A percentile compares a stretch with the other conserved stretches of the same genome.
phyloP scores from a whole-genome alignment of 2,797 vertebrate species.

The Arremon brunneinucha region DNA sequence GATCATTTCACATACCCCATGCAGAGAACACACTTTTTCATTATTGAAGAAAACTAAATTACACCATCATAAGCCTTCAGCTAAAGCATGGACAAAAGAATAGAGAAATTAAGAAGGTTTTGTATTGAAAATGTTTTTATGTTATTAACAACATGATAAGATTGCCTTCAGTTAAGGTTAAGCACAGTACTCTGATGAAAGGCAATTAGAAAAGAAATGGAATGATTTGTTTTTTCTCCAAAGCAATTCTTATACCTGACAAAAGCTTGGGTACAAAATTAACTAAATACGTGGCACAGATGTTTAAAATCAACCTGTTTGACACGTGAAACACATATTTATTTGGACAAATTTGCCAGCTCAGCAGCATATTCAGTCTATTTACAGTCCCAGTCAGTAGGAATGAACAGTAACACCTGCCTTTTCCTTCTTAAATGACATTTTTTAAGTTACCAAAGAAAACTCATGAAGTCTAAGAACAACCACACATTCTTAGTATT shows the following conservation, averaged over 20 bases:
- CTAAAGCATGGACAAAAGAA: neutral
- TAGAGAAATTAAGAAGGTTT: neutral
- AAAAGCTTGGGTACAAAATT: neutral
- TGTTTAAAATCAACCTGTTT: neutral
- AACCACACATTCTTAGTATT: neutral
- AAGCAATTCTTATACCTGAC: neutral
- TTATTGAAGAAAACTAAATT: neutral
- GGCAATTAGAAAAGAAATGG: neutral
- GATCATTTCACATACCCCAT: constrained; percentile 20
- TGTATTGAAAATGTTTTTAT: neutral
- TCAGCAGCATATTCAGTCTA: neutral
- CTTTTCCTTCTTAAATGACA: neutral
- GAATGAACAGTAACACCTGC: neutral
- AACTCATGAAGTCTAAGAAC: neutral
- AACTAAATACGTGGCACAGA: neutral
- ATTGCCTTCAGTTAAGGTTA: neutral
- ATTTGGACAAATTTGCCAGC: neutral
- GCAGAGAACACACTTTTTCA: neutral
- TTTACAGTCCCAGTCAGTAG: neutral
- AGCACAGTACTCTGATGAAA: neutral
- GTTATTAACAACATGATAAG: neutral
- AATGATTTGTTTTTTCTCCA: neutral
- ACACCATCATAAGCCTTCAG: neutral
- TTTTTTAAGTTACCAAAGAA: neutral
- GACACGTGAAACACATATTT: neutral